These are phyloP conservation scores for Cephalopachus bancanus DNA, from an alignment of 2,797 vertebrate genomes.

Conservation along the genomic window DNA sequence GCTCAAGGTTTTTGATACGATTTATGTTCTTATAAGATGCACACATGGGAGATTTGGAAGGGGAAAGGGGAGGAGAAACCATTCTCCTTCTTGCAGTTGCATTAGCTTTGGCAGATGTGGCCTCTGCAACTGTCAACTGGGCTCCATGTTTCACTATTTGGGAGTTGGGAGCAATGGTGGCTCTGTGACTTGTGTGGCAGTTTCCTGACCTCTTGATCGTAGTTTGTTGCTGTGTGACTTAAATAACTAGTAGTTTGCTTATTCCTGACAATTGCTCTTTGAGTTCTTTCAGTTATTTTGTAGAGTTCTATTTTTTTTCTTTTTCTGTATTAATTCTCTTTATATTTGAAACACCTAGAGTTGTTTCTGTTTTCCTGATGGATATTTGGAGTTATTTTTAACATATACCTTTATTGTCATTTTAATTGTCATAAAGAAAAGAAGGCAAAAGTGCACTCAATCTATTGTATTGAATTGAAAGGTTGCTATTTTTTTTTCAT, in stretches of 20 bases:
- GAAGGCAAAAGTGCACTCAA: neutral
- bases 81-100: neutral
- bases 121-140: neutral
- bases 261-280: neutral
- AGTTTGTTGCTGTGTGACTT: neutral
- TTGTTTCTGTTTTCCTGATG: neutral
- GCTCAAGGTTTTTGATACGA: neutral
- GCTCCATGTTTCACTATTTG: no score
- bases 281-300: neutral
- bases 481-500: neutral
- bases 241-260: neutral
- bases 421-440: conserved; percentile 1
- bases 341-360: neutral
- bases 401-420: neutral
- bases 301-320: neutral
- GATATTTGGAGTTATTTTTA: neutral
- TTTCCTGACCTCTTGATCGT: neutral
- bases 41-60: neutral
- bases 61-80: neutral
- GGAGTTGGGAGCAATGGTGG: neutral
- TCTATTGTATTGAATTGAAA: neutral
- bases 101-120: neutral
- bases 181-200: neutral
- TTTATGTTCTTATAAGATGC: neutral
- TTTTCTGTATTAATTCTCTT: neutral